These are phyloP conservation scores for Caenorhabditis zanzibari DNA, from an alignment of 2,888 invertebrate genomes.

Conservation along the genomic window DNA sequence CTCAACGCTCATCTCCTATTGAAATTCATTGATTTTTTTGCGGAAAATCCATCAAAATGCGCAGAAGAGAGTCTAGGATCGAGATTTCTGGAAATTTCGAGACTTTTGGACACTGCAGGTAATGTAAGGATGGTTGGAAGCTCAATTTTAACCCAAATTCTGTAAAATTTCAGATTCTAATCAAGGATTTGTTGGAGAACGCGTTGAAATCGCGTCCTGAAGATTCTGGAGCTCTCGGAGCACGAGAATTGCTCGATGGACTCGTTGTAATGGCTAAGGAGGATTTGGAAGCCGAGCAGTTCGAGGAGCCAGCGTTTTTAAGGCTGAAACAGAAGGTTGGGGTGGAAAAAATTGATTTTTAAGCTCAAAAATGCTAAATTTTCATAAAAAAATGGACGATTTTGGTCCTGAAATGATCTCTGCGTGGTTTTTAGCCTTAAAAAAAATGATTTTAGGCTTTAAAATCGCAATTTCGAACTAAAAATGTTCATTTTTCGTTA, in stretches of 20 bases:
- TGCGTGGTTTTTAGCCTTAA: too few relatives aligned
- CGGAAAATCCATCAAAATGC: slow-evolving; percentile 25
- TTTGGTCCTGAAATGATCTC: too few relatives aligned
- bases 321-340: slow-evolving; percentile 39
- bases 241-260: slow-evolving; percentile 36
- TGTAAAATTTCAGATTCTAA: slow-evolving; percentile 36
- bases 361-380: neutral
- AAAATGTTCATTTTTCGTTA: too few relatives aligned
- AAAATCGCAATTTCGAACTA: too few relatives aligned
- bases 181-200: slow-evolving; percentile 49
- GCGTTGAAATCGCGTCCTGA: slow-evolving; percentile 36
- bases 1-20: slow-evolving; percentile 12
- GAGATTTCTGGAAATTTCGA: neutral
- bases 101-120: neutral
- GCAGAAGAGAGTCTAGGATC: neutral
- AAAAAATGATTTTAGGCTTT: too few relatives aligned
- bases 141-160: neutral
- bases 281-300: slow-evolving; percentile 14
- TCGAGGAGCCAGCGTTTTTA: slow-evolving; percentile 36
- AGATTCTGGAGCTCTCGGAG: slow-evolving; percentile 11
- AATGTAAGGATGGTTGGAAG: slow-evolving; percentile 8
- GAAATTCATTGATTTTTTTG: slow-evolving; percentile 37
- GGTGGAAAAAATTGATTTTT: slow-evolving; percentile 1
- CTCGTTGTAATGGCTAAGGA: neutral
- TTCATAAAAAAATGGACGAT: neutral